Evolutionary conservation across 2,113 vertebrate species (phyloP).

Genomic region (Anas platyrhynchos): DNA sequence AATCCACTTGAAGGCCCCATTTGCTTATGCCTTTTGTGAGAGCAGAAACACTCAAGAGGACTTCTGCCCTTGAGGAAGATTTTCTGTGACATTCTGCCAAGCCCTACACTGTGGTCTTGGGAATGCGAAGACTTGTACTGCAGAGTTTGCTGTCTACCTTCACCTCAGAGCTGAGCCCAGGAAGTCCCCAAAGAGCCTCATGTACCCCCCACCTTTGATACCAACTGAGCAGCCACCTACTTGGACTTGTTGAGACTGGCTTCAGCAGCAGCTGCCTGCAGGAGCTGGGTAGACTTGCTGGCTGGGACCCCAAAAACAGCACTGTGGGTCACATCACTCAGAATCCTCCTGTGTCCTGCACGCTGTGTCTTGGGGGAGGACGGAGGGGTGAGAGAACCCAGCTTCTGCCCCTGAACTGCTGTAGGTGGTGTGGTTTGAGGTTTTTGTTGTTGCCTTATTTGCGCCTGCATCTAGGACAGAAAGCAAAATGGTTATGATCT

Average conservation of each 20-base stretch:
- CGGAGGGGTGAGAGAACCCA: conserved; percentile 93
- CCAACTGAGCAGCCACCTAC: conserved; percentile 72
- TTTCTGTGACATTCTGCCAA: neutral
- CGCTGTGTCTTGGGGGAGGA: conserved; percentile 94
- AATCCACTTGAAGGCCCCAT: neutral
- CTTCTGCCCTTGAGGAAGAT: neutral
- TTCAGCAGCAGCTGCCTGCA: conserved; percentile 95
- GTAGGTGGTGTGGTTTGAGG: conserved; percentile 53
- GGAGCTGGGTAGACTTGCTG: conserved; percentile 96
- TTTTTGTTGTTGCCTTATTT: conserved; percentile 71
- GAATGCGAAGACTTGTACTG: neutral
- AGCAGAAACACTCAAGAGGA: neutral
- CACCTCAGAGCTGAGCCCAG: accelerated
- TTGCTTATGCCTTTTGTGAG: neutral
- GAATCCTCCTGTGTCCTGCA: conserved; percentile 92
- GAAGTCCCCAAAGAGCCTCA: neutral
- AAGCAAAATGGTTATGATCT: accelerated
- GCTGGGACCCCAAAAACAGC: conserved; percentile 94
- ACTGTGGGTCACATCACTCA: conserved; percentile 97
- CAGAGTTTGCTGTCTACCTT: neutral
- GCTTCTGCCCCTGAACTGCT: conserved; percentile 81
- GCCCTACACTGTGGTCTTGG: neutral
- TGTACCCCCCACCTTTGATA: neutral
- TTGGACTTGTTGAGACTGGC: conserved; percentile 98
- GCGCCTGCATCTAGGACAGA: conserved; percentile 64